These are phyloP conservation scores for Babyrousa celebensis DNA, from an alignment of 2,797 vertebrate species.

Conservation along the genomic window DNA sequence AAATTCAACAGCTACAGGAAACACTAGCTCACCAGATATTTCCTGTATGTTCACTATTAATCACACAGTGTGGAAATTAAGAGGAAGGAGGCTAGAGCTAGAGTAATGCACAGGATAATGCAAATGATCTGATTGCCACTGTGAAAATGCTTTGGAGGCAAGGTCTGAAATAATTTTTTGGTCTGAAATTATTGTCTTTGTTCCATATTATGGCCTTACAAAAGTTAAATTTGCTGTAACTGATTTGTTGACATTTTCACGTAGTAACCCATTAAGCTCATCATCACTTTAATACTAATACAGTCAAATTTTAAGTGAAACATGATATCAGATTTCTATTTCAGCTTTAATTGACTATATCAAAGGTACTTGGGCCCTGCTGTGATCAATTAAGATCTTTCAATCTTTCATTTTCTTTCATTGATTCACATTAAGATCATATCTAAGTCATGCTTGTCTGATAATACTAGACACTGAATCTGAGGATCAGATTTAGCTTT, in stretches of 20 bases:
- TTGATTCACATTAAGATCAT: slow-evolving; percentile 85
- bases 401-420: slow-evolving; percentile 86
- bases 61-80: not conserved
- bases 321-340: slow-evolving; percentile 58
- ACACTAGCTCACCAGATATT: not conserved
- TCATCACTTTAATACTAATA: slow-evolving; percentile 67
- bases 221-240: slow-evolving; percentile 57
- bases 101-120: rapidly evolving
- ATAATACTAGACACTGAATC: slow-evolving; percentile 83
- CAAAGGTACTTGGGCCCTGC: slow-evolving; percentile 77
- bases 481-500: slow-evolving; percentile 74
- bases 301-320: slow-evolving; percentile 74
- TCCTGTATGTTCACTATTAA: not conserved
- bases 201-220: not conserved
- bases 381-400: slow-evolving; percentile 82
- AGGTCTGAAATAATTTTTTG: not conserved
- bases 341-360: slow-evolving; percentile 68
- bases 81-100: not conserved
- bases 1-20: not conserved
- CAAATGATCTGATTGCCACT: not conserved
- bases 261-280: slow-evolving; percentile 60
- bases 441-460: slow-evolving; percentile 83
- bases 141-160: not conserved
- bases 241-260: slow-evolving; percentile 71
- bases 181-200: not conserved